Conservation (phyloP, 2,888 invertebrate genomes). For the Drosophila tanythrix region DNA sequence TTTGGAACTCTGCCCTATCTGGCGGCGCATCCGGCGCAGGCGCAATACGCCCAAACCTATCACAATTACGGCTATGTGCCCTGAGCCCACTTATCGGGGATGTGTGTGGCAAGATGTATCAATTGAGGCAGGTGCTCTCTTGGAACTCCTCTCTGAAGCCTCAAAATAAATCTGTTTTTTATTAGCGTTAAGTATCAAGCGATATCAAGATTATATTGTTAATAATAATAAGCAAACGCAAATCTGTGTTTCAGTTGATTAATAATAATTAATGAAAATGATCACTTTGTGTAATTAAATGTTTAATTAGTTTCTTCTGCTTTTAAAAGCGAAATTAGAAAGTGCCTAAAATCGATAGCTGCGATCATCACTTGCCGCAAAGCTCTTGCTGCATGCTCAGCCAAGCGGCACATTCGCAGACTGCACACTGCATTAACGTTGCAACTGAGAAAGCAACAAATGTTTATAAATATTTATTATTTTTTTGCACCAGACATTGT, state of each 20-base stretch:
- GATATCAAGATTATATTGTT: constrained; percentile 1
- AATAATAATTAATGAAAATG: neutral
- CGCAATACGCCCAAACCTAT: constrained; percentile 80
- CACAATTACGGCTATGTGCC: constrained; percentile 83
- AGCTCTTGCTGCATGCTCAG: constrained; percentile 15
- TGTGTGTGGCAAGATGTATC: neutral
- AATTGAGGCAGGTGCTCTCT: constrained; percentile 12
- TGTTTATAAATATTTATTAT: neutral
- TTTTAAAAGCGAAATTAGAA: constrained; percentile 38
- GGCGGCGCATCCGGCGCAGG: constrained; percentile 74
- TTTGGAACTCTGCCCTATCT: constrained; percentile 80
- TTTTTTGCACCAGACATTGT: neutral
- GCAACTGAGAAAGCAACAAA: neutral
- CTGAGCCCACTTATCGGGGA: constrained; percentile 35
- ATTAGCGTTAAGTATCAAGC: neutral
- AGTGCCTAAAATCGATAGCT: constrained; percentile 45
- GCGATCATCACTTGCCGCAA: constrained; percentile 1
- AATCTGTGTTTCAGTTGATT: constrained; percentile 15
- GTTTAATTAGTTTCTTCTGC: neutral
- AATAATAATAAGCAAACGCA: neutral
- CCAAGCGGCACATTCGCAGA: constrained; percentile 43
- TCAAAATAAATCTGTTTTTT: constrained; percentile 36
- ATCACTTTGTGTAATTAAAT: constrained; percentile 3
- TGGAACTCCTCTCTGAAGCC: neutral
- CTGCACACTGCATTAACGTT: neutral